Percentiles rank a stretch among this genome's conserved stretches.
phyloP scores from a whole-genome alignment of 2,113 vertebrate species.

The Mirounga angustirostris region DNA sequence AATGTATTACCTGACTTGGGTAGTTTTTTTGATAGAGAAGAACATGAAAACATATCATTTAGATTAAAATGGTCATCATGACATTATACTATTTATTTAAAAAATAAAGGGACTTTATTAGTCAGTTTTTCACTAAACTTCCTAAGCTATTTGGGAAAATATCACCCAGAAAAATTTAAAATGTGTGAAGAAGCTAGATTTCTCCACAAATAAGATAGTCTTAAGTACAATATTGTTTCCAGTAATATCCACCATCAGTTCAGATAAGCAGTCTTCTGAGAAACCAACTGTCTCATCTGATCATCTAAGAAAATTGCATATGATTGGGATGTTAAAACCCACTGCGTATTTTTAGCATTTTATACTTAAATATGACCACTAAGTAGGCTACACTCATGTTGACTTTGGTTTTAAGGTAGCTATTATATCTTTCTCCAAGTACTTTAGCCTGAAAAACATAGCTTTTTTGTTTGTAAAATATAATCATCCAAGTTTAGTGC shows the following conservation, averaged over 20 bases:
- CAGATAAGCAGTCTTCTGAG: not conserved
- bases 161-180: not conserved
- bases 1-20: not conserved
- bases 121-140: not conserved
- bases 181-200: not conserved
- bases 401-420: conserved; percentile 11
- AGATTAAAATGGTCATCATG: not conserved
- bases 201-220: not conserved
- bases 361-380: conserved; percentile 22
- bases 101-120: not conserved
- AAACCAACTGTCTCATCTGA: not conserved
- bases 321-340: not conserved
- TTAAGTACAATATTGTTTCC: not conserved
- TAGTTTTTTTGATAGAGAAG: not conserved
- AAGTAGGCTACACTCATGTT: not conserved
- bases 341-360: conserved; percentile 49
- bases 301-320: conserved; percentile 39
- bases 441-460: not conserved
- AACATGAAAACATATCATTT: not conserved
- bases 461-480: conserved; percentile 16
- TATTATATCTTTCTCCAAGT: conserved; percentile 27
- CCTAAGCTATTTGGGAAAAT: not conserved
- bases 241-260: not conserved
- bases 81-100: not conserved
- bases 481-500: conserved; percentile 4